Percentiles rank a stretch among this genome's conserved stretches.
Evolutionary conservation across 2,797 vertebrate species (phyloP).

Genomic region (Melopsittacus undulatus): DNA sequence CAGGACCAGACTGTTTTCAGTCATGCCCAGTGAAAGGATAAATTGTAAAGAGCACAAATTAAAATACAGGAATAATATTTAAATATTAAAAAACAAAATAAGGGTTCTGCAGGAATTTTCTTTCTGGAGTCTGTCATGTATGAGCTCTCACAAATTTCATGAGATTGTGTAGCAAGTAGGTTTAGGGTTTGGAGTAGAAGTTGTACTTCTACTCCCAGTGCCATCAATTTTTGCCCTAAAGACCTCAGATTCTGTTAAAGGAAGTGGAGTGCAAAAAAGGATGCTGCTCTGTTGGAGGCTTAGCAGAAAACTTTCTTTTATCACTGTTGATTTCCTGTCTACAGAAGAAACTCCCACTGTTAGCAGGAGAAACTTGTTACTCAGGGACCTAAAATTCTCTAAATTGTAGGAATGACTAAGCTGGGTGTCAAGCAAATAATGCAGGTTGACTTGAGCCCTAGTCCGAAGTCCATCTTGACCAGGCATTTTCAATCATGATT

Average conservation of each 20-base stretch:
- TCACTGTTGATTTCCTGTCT: background rate
- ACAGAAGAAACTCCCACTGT: background rate
- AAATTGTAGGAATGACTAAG: background rate
- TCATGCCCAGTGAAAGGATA: background rate
- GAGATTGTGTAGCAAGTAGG: background rate
- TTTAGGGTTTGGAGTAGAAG: background rate
- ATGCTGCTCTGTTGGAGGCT: background rate
- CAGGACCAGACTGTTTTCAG: background rate
- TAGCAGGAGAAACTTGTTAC: background rate
- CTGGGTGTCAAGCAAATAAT: background rate
- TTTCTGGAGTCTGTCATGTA: background rate
- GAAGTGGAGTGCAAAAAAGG: background rate
- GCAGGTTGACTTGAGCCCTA: background rate
- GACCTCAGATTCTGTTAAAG: background rate
- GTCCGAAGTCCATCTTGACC: background rate
- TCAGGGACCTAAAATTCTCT: background rate
- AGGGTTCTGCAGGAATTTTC: background rate
- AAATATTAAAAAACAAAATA: background rate
- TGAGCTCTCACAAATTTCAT: background rate
- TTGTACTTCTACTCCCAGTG: background rate
- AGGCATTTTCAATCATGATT: background rate
- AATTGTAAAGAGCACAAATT: background rate
- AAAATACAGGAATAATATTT: background rate
- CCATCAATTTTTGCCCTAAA: background rate
- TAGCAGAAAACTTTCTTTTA: background rate